Evolutionary conservation across 2,113 vertebrate genomes (phyloP), one percentile per base, ranked within the genome.

Genomic region (Gasterosteus aculeatus): DNA sequence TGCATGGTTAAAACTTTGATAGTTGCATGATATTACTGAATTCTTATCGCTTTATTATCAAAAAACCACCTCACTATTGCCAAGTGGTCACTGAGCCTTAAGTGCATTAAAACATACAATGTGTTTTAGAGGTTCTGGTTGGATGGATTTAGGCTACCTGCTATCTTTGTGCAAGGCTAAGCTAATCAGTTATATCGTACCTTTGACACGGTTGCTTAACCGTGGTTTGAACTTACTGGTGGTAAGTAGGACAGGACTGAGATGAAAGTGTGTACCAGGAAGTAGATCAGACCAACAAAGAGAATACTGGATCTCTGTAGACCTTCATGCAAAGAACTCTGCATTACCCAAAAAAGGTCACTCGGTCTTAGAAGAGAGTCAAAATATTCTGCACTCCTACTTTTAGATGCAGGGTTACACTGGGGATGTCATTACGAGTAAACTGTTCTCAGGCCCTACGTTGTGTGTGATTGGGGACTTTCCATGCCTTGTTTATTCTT

Each of bases 361-460:
- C 67, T 18, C 6, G 31, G 15, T 71, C 54, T 46, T 72, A 1
- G 54, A 29, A 70, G 47, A 72, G 9, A 1, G 4, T 7, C 41
- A 61, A 33, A 73, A 86, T 70, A 61, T 66, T 74, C 49, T 44
- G 10, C 0, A 31, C 12, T 68, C 57, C 82, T 84, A 81, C 80
- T 90, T 91, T 74, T 85, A 86, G 85, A 75, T 35, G 2, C 69
- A 64, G 44, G 66, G 78, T 85, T 87, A 72, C 85, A 82, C 75
- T 56, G 57, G 81, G 85, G 87, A 91, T 82, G 73, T 81, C 80
- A 87, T 82, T 80, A 83, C 46, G 77, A 76, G 49, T 71, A 64
- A 82, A 69, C 62, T 73, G 80, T 87, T 91, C 80, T 88, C 83
- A 89, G 72, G 81, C 64, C 80, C 72, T 68, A 56, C 72, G 42